Evolutionary conservation across 2,888 invertebrate genomes (phyloP), one percentile per base, ranked within the genome.

Genomic region (Orthonychiurus folsomi): DNA sequence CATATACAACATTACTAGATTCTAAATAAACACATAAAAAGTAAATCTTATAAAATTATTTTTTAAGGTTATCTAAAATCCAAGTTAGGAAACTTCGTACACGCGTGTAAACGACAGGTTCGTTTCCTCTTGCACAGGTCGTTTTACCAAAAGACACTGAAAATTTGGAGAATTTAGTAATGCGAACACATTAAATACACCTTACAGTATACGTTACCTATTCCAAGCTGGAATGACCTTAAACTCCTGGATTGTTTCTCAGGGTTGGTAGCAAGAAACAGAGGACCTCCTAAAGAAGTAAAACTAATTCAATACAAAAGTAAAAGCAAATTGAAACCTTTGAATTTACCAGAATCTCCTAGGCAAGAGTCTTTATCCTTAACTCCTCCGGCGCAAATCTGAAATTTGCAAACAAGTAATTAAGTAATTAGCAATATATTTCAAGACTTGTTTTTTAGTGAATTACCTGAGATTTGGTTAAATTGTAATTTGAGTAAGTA

Each of bases 41-140:
- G n/a, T n/a, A n/a, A n/a, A n/a, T n/a, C n/a, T n/a, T n/a, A n/a
- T n/a, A n/a, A n/a, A n/a, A n/a, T 52, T 23, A 52, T 52, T 52
- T 15, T 56, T 37, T 21, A 3, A 65, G 56, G 60, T 62, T 65
- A 23, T 73, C 69, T 37, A 74, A 61, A 25, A 75, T 73, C 74
- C 74, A 75, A 26, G 62, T 57, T 3, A 73, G 61, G 65, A 73
- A 74, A n/a, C 63, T 64, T 37, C 67, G 27, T 3, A 75, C 74
- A 52, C 72, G 60, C 1, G 74, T 74, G 64, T 74, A 75, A 0
- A 75, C 73, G 2, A 71, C 73, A 1, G 75, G 75, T n/a, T 68
- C 60, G 47, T 65, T 64, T 55, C 66, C 69, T 5, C 63, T 59
- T 0, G 69, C 75, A 58, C 74, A 74, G n/a, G 60, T 57, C 1